Evolutionary conservation across 2,888 invertebrate genomes (phyloP).

Genomic region (Stenotaenia linearis): DNA sequence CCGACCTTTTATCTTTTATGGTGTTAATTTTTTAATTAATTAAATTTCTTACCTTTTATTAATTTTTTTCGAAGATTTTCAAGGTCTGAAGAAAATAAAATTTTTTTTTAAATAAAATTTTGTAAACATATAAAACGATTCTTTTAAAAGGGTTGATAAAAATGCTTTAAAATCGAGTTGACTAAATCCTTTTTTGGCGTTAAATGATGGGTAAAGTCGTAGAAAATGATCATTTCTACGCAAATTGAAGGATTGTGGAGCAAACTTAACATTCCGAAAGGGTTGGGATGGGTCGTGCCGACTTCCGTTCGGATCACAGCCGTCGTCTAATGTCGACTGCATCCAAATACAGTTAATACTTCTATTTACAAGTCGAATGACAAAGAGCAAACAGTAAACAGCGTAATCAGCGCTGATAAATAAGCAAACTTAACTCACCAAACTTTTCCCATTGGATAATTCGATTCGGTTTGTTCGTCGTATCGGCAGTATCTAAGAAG

Average conservation of each 20-base stretch:
- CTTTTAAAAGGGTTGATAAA: too few relatives aligned
- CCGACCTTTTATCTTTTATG: background rate
- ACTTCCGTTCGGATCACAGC: background rate
- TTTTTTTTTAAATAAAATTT: too few relatives aligned
- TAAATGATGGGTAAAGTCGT: background rate
- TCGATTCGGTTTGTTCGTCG: too few relatives aligned
- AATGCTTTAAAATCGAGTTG: background rate
- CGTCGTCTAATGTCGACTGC: background rate
- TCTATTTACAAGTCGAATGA: background rate
- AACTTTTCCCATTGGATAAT: background rate
- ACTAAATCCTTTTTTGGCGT: background rate
- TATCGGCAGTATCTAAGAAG: too few relatives aligned
- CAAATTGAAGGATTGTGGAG: background rate
- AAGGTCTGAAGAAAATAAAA: too few relatives aligned
- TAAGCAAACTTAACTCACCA: background rate
- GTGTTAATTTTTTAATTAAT: background rate
- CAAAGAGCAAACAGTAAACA: background rate
- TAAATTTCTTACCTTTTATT: background rate
- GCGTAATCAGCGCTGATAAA: background rate
- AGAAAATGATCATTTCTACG: constrained; percentile 2
- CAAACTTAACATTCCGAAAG: background rate
- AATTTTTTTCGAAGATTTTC: too few relatives aligned
- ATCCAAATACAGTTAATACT: background rate
- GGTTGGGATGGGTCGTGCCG: background rate
- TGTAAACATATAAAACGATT: too few relatives aligned